A percentile compares a stretch with the other conserved stretches of the same genome.
Evolutionary conservation across 2,797 vertebrate genomes (phyloP).

Genomic region (Avahi laniger): DNA sequence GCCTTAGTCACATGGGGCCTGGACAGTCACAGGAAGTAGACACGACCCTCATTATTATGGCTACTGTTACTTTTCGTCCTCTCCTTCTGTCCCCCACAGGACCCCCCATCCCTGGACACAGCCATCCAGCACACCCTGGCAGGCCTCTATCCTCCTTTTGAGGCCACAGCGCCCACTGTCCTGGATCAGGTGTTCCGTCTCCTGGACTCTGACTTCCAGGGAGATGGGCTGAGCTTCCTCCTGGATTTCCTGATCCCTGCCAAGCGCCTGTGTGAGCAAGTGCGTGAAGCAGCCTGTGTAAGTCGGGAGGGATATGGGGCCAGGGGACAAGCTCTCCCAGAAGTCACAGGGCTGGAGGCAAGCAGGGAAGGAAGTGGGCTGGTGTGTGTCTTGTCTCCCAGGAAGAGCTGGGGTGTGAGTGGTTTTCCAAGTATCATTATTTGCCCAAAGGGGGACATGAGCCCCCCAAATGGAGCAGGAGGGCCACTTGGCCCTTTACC

Average conservation of each 20-base stretch:
- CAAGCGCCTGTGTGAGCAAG: constrained; percentile 94
- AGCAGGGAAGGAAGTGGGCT: background rate
- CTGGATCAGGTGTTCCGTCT: constrained; percentile 95
- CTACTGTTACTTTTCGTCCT: background rate
- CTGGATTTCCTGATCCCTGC: constrained; percentile 95
- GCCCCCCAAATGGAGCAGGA: background rate
- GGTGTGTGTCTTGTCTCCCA: background rate
- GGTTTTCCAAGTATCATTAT: background rate
- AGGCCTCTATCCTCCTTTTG: constrained; percentile 94
- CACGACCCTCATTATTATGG: background rate
- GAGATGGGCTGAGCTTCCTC: constrained; percentile 93
- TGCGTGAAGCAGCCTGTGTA: constrained; percentile 95
- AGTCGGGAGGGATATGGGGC: constrained; percentile 75
- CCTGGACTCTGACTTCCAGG: constrained; percentile 92
- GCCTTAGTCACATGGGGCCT: background rate
- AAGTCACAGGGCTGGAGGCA: background rate
- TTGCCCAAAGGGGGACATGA: background rate
- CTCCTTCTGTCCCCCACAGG: constrained; percentile 81
- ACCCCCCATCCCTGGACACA: constrained; percentile 90
- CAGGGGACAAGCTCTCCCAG: background rate
- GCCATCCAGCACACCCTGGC: constrained; percentile 93
- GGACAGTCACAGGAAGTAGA: background rate
- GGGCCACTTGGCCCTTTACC: background rate
- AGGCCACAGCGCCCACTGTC: constrained; percentile 92
- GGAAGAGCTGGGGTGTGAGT: background rate